Base-by-base conservation (phyloP, 2,888 invertebrate species). In the Agrotis segetum region DNA sequence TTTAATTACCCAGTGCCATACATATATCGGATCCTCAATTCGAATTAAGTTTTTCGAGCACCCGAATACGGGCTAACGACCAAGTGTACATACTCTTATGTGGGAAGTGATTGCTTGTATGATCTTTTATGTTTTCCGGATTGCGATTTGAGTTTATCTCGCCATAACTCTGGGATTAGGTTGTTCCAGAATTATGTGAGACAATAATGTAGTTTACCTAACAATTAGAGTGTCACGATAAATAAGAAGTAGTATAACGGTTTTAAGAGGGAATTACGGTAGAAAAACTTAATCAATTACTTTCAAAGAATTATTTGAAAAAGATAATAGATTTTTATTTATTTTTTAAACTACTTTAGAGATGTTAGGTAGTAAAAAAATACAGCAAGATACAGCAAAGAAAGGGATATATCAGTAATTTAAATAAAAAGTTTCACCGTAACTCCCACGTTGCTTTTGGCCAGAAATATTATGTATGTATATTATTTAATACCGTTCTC, bases 401-500 rank as follows among this genome's bases (percentile, higher is more conserved):
- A 49, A 14, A 40, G 14, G 24, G 17, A 29, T 24, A 11, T 19
- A 49, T 34, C 0, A 49, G 3, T 24, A 46, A 55, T 13, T 53
- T 71, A 44, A 16, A 24, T 40, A 4, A 24, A n/a, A 19, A 47
- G 0, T 1, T 2, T 34, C 52, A 69, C 64, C 71, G 71, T 73
- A 82, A 83, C 76, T 71, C 76, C 71, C 67, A 55, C 34, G n/a
- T 46, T 53, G 59, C 21, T 21, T 13, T 44, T 55, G 44, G 40
- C 21, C 29, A 44, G 49, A 60, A 68, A 55, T 70, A 71, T 47
- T 70, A 34, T 52, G 13, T 70, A 34, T 52, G 13, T 11, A 11
- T 40, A 40, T 11, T 40, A 40, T 24, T 61, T 47, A 19, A 55
- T 46, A 75, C 19, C 60, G 40, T 55, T 58, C 40, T 77, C 53